phyloP scores from a whole-genome alignment of 2,113 vertebrate genomes.

The Merops nubicus region DNA sequence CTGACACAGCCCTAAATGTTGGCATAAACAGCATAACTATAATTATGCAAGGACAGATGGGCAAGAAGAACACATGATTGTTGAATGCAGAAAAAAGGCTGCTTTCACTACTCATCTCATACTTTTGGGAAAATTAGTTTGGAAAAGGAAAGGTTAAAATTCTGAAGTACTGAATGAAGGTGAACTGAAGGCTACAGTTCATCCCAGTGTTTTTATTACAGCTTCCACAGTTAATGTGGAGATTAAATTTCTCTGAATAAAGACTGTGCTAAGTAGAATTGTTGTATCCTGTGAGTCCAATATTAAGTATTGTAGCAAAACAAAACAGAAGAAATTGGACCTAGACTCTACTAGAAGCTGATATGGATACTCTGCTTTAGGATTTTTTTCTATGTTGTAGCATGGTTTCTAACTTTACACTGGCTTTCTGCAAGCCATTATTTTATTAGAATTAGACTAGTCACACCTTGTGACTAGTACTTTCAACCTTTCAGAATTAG shows the following conservation, averaged over 20 bases:
- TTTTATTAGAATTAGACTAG: neutral
- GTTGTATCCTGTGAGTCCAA: slow-evolving; percentile 19
- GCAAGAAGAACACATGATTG: neutral
- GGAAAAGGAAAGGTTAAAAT: slow-evolving; percentile 54
- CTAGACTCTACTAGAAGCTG: slow-evolving; percentile 28
- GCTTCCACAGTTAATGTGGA: slow-evolving; percentile 23
- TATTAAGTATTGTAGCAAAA: slow-evolving; percentile 47
- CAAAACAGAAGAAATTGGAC: slow-evolving; percentile 65
- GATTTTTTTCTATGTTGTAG: neutral
- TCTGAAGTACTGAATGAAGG: slow-evolving; percentile 21
- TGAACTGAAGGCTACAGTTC: slow-evolving; percentile 61
- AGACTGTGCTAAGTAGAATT: slow-evolving; percentile 56
- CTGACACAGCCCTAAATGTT: slow-evolving; percentile 42
- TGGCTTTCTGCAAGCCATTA: slow-evolving; percentile 3
- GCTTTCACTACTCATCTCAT: neutral
- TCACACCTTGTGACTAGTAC: neutral
- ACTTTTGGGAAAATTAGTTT: slow-evolving; percentile 37
- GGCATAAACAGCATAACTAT: neutral
- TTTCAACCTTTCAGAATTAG: neutral
- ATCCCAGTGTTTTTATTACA: slow-evolving; percentile 7
- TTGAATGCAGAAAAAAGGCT: neutral
- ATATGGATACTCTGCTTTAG: neutral
- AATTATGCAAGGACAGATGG: slow-evolving; percentile 49
- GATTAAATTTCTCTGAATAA: slow-evolving; percentile 71
- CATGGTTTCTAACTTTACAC: slow-evolving; percentile 19